Evolutionary conservation across 1,140 invertebrate species (phyloP).

Genomic region (Drosophila nigromelanica): DNA sequence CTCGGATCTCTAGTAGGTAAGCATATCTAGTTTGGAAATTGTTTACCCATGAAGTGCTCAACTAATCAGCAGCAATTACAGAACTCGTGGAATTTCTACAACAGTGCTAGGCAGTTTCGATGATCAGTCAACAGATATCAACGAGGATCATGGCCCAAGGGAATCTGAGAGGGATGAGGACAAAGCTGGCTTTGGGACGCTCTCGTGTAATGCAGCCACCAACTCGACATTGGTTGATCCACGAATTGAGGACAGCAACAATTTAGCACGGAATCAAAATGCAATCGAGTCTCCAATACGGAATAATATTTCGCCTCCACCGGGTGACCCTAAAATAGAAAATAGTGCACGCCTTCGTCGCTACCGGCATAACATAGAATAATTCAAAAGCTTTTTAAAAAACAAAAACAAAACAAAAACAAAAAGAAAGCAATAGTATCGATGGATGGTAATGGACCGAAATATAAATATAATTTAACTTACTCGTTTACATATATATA

Average conservation of each 20-base stretch:
- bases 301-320: conserved; percentile 78
- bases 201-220: neutral
- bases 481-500: conserved; percentile 5
- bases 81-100: conserved; percentile 63
- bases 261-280: conserved; percentile 40
- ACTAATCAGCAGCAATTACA: conserved; percentile 22
- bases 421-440: conserved; percentile 34
- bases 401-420: too few species aligned
- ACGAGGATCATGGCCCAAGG: conserved; percentile 46
- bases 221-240: neutral
- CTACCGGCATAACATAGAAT: conserved; percentile 82
- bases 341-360: conserved; percentile 81
- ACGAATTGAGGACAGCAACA: conserved; percentile 18
- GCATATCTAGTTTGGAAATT: too few species aligned
- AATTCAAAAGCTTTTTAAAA: conserved; percentile 39
- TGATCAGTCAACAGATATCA: conserved; percentile 65
- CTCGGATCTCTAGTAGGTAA: conserved; percentile 77
- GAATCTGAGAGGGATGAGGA: conserved; percentile 2
- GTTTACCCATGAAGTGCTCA: neutral
- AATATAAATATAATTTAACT: conserved; percentile 29
- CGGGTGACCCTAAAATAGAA: conserved; percentile 78
- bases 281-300: conserved; percentile 27
- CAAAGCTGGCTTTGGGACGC: conserved; percentile 1
- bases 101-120: conserved; percentile 62
- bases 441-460: conserved; percentile 37